Base-by-base conservation (phyloP, 2,888 invertebrate genomes). In the Pseudeuparius sepicola region DNA sequence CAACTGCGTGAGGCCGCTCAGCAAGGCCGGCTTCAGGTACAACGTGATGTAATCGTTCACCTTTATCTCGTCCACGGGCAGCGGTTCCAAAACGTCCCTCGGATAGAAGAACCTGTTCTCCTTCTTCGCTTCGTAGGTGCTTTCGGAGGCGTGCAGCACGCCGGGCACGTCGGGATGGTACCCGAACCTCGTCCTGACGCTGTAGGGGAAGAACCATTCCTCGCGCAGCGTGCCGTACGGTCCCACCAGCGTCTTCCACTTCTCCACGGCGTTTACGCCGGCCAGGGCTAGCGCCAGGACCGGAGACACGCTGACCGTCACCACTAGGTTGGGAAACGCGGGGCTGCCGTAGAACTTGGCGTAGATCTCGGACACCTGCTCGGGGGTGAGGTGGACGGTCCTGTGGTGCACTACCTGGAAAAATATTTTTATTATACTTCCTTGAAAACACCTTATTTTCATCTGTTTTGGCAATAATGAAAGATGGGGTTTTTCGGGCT, bases 21-120 rank as follows among this genome's bases (percentile, higher is more conserved):
- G 44, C 24, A 89, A 61, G 0, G 75, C 71, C 0, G 75, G 70
- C 40, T 78, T 78, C 5, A 88, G 64, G 33, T 71, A 61, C 51
- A 73, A 67, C 50, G 73, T 73, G 28, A 87, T 68, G 57, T 81
- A 87, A 51, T 81, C 78, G 15, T 68, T 66, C 0, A 79, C 71
- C 31, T 64, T 63, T 46, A 75, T 72, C 49, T 71, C 72, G 23
- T 69, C 66, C 2, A 65, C 57, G 4, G 74, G 61, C 3, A 85
- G 57, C 0, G 87, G 85, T 40, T 89, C 88, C 31, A 83, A 66
- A 35, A 82, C 69, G 65, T 79, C 87, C 87, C 58, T 38, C 2
- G 89, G 87, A 61, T 86, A 92, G 61, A 93, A 89, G 60, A 85
- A 92, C 55, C 79, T 74, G 48, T 90, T 86, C 62, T 93, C 92